These are phyloP conservation scores for Aspidiotus destructor DNA, from an alignment of 2,888 invertebrate species.

Conservation along the genomic window DNA sequence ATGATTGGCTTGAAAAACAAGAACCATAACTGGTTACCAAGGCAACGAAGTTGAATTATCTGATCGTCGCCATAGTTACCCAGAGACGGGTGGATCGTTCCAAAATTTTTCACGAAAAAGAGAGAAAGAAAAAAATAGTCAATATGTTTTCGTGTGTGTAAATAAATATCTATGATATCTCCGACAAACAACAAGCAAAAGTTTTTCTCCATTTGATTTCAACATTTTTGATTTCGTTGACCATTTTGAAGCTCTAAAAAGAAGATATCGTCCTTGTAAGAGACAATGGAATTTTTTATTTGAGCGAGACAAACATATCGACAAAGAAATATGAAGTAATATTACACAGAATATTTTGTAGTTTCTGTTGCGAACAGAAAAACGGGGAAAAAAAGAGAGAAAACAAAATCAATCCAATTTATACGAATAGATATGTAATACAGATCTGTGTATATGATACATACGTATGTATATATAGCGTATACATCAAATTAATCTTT, in stretches of 20 bases:
- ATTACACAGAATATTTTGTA: too few relatives aligned
- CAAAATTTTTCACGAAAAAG: not conserved
- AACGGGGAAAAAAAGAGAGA: too few relatives aligned
- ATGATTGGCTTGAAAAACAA: slow-evolving; percentile 11
- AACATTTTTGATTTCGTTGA: not conserved
- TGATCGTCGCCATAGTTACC: slow-evolving; percentile 12
- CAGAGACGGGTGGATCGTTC: not conserved
- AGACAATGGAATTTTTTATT: not conserved
- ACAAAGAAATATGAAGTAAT: too few relatives aligned
- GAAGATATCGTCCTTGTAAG: not conserved
- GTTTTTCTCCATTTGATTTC: not conserved
- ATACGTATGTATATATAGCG: too few relatives aligned
- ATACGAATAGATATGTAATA: too few relatives aligned
- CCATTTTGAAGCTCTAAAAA: not conserved
- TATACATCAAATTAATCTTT: too few relatives aligned
- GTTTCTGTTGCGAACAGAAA: too few relatives aligned
- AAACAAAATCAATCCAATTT: too few relatives aligned
- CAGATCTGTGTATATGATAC: too few relatives aligned
- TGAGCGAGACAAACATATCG: too few relatives aligned
- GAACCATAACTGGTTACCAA: slow-evolving; percentile 12
- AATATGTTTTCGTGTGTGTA: too few relatives aligned
- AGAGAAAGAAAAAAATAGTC: too few relatives aligned
- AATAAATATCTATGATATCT: not conserved
- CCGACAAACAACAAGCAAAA: not conserved
- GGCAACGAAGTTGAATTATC: slow-evolving; percentile 7